Conservation (phyloP, 92 coral and sea anemone genomes). For the Porites divaricata region DNA sequence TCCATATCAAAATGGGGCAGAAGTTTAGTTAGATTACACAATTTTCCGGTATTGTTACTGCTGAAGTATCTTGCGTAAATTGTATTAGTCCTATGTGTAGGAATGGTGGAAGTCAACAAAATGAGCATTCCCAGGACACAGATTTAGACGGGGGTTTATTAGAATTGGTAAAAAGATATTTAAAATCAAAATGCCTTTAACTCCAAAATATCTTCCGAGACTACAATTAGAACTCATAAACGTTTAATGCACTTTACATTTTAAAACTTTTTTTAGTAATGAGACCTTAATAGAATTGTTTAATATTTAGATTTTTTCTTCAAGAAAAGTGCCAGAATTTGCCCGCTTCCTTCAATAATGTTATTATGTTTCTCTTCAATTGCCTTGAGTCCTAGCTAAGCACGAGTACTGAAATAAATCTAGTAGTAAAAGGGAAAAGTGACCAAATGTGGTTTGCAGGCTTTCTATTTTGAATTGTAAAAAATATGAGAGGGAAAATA, state of each 20-base stretch:
- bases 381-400: too few relatives aligned
- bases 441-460: not conserved
- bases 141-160: not conserved
- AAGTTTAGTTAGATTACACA: not conserved
- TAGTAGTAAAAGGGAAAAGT: not conserved
- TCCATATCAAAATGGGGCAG: not conserved
- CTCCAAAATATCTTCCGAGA: not conserved
- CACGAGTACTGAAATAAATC: too few relatives aligned
- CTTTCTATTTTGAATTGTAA: conserved; percentile 6
- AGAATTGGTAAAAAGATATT: not conserved
- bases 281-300: conserved; percentile 14
- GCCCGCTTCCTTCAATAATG: too few relatives aligned
- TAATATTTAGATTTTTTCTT: not conserved
- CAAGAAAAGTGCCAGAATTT: not conserved
- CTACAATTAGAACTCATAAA: not conserved
- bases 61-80: not conserved
- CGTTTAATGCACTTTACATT: not conserved
- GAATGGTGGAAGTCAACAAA: not conserved
- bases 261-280: too few relatives aligned
- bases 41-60: not conserved
- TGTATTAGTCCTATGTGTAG: not conserved
- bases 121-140: not conserved
- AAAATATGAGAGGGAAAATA: conserved; percentile 22
- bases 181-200: not conserved
- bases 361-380: too few relatives aligned